Percentiles rank a stretch among this genome's conserved stretches.
phyloP scores from a whole-genome alignment of 2,797 vertebrate species.

The Caiman crocodilus region DNA sequence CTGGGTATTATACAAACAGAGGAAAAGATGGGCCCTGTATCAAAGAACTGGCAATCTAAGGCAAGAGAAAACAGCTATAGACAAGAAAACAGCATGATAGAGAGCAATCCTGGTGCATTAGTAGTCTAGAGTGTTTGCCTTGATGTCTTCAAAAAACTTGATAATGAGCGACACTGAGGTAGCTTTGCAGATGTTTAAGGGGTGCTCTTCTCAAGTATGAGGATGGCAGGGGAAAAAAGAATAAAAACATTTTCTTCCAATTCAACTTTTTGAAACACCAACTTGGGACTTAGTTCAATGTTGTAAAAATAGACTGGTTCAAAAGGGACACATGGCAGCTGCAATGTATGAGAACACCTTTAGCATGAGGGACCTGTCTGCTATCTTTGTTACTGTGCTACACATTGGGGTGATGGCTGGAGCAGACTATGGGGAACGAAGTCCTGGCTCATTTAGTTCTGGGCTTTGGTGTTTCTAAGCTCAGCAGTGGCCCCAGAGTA shows the following conservation, averaged over 20 bases:
- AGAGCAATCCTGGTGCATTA: too few relatives aligned
- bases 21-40: too few relatives aligned
- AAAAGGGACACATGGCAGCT: rapidly evolving
- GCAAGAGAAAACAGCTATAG: too few relatives aligned
- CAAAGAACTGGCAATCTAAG: too few relatives aligned
- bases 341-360: neutral
- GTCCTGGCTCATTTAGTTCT: too few relatives aligned
- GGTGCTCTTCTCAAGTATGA: neutral
- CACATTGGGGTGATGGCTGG: neutral
- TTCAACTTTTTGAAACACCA: neutral
- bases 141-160: neutral
- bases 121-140: neutral
- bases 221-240: neutral
- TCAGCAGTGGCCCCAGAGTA: neutral
- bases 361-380: neutral
- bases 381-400: neutral
- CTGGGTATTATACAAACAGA: too few relatives aligned
- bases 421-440: too few relatives aligned
- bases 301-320: neutral
- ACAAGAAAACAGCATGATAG: too few relatives aligned
- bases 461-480: neutral
- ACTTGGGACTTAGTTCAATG: neutral
- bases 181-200: neutral
- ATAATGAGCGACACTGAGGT: neutral
- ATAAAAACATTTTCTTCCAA: neutral